phyloP scores from a whole-genome alignment of 2,797 vertebrate genomes.

The Scomberomorus guttatus region DNA sequence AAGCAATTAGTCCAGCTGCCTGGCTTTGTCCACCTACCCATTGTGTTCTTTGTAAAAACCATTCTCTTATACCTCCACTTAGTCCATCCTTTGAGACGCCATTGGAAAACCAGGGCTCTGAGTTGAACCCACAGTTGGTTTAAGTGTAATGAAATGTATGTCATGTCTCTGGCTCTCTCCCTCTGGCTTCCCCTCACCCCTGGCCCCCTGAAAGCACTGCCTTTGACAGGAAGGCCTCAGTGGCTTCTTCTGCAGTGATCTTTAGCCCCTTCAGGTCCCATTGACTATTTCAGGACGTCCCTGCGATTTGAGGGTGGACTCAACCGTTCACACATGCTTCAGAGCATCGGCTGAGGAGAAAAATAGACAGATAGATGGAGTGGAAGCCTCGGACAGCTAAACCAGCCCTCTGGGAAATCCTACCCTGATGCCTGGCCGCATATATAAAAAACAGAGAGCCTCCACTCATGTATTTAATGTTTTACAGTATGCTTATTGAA shows the following conservation, averaged over 20 bases:
- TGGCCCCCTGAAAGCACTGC: constrained; percentile 78
- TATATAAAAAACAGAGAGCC: constrained; percentile 29
- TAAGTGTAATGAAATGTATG: constrained; percentile 86
- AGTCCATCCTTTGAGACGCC: constrained; percentile 79
- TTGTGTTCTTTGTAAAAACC: constrained; percentile 81
- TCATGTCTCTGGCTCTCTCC: constrained; percentile 81
- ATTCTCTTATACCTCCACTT: constrained; percentile 80
- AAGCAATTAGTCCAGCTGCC: constrained; percentile 82
- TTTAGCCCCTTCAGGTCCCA: constrained; percentile 82
- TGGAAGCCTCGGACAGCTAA: constrained; percentile 57
- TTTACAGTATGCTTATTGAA: constrained; percentile 40
- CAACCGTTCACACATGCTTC: constrained; percentile 71
- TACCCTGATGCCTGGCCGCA: constrained; percentile 36
- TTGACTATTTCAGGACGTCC: constrained; percentile 82
- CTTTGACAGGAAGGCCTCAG: constrained; percentile 83
- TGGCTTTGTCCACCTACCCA: constrained; percentile 80
- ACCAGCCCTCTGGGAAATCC: constrained; percentile 65
- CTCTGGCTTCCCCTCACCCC: constrained; percentile 74
- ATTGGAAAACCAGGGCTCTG: constrained; percentile 78
- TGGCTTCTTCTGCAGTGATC: constrained; percentile 83
- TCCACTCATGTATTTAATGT: constrained; percentile 49
- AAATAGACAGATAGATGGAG: constrained; percentile 70
- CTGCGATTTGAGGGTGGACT: constrained; percentile 77
- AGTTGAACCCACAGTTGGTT: constrained; percentile 84
- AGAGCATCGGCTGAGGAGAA: constrained; percentile 56